Conservation (phyloP, 2,113 vertebrate genomes). For the Melanostigma gelatinosum region DNA sequence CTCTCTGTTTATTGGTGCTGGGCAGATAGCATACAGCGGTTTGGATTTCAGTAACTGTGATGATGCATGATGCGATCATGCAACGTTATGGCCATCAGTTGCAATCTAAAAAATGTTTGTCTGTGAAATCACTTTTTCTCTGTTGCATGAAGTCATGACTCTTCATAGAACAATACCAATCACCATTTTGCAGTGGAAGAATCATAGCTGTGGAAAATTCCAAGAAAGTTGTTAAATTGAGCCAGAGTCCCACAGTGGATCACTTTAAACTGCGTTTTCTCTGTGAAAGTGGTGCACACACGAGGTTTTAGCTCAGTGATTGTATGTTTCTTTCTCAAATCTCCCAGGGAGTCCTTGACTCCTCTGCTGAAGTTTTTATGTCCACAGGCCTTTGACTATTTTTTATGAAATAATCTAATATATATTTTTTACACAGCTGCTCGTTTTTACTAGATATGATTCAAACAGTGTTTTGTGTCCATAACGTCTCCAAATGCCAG, state of each 20-base stretch:
- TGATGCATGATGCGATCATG: too few relatives aligned
- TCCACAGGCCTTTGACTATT: not conserved
- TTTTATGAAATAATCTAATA: not conserved
- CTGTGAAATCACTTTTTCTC: not conserved
- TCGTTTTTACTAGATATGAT: not conserved
- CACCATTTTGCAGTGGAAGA: not conserved
- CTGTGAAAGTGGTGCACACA: not conserved
- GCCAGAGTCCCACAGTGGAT: too few relatives aligned
- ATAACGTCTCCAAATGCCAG: not conserved
- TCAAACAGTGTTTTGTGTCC: not conserved
- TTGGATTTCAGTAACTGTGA: too few relatives aligned
- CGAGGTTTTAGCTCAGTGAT: not conserved
- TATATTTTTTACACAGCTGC: not conserved
- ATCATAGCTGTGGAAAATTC: not conserved
- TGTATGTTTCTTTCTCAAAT: not conserved
- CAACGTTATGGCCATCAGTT: too few relatives aligned
- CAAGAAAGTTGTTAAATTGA: not conserved
- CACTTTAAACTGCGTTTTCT: too few relatives aligned
- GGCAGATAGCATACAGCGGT: too few relatives aligned
- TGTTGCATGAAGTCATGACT: not conserved
- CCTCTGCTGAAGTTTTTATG: not conserved
- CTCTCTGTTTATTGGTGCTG: too few relatives aligned
- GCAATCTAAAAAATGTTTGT: too few relatives aligned
- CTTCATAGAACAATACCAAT: not conserved
- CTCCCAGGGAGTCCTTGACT: not conserved